These are phyloP conservation scores for Leucoraja ocellata DNA, from an alignment of 2,797 vertebrate species.

Conservation along the genomic window DNA sequence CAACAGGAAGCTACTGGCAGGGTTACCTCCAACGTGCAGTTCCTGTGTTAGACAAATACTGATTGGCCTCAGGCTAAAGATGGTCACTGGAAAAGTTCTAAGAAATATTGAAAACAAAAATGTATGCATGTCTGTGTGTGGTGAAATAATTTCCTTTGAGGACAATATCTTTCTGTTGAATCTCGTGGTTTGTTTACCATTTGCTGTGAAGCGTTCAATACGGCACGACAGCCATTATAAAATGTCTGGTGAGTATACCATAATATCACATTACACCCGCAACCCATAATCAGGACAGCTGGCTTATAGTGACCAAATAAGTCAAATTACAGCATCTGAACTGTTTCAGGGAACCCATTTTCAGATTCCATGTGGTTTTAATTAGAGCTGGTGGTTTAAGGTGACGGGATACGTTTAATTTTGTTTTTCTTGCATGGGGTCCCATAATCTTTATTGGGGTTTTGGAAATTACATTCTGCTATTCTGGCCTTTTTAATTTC, in stretches of 20 bases:
- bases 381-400: background rate
- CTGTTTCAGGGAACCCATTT: background rate
- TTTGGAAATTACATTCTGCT: constrained; percentile 4
- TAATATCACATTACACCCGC: background rate
- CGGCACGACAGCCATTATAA: background rate
- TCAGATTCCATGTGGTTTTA: background rate
- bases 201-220: background rate
- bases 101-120: background rate
- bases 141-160: constrained; percentile 23
- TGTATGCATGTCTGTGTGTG: background rate
- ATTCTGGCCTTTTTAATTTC: background rate
- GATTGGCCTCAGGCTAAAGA: constrained; percentile 41
- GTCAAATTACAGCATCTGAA: background rate
- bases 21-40: constrained; percentile 43
- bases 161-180: background rate
- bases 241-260: background rate
- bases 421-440: background rate
- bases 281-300: background rate
- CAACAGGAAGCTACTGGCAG: constrained; percentile 46
- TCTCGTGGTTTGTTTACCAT: constrained; percentile 12
- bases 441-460: background rate
- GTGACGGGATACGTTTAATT: background rate
- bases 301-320: background rate
- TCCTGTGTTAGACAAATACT: constrained; percentile 48
- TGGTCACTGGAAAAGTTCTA: background rate